Conservation (phyloP, 2,113 vertebrate genomes). For the Ctenomys sociabilis region DNA sequence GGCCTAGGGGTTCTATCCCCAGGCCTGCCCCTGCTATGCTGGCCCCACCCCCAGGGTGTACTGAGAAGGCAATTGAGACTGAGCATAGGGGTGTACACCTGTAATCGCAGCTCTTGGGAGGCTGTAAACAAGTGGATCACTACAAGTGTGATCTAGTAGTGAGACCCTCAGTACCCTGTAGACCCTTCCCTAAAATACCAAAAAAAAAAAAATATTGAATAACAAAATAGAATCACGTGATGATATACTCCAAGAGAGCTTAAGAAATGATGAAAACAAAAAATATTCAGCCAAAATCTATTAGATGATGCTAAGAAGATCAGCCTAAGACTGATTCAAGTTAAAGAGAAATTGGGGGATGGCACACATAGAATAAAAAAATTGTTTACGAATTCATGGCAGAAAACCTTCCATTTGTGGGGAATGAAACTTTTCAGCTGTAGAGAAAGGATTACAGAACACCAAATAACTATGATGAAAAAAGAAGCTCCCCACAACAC, state of each 20-base stretch:
- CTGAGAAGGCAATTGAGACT: no score
- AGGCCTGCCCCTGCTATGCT: no score
- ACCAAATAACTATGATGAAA: background rate
- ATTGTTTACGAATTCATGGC: background rate
- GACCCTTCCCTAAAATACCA: no score
- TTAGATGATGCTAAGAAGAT: background rate
- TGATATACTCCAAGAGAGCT: background rate
- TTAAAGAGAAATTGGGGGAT: background rate
- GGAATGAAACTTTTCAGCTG: background rate
- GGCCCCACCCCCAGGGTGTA: no score
- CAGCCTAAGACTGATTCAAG: background rate
- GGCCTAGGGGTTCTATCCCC: no score
- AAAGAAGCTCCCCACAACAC: background rate
- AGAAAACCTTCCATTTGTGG: background rate
- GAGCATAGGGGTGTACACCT: no score
- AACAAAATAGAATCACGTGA: background rate
- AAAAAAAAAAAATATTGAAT: background rate
- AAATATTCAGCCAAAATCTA: background rate
- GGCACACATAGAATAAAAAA: background rate
- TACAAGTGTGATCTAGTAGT: no score
- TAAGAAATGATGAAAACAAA: background rate
- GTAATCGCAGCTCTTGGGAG: no score
- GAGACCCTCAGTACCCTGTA: no score
- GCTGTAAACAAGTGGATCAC: no score
- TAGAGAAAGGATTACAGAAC: background rate